phyloP scores from a whole-genome alignment of 2,888 invertebrate species.

The Spisula subtruncata region DNA sequence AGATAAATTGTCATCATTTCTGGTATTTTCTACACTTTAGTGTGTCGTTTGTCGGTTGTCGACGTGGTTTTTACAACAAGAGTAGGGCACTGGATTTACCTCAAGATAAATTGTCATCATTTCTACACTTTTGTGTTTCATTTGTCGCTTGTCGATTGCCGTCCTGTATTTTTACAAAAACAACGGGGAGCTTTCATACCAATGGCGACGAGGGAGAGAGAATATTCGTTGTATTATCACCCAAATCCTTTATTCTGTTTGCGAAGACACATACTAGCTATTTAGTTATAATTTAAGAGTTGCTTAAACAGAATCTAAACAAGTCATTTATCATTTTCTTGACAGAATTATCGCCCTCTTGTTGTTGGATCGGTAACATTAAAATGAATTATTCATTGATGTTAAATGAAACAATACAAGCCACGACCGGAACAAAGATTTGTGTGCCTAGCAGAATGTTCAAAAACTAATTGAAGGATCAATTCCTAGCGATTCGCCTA shows the following conservation, averaged over 20 bases:
- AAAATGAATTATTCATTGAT: conserved; percentile 67
- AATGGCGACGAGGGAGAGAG: background rate
- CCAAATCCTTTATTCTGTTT: conserved; percentile 45
- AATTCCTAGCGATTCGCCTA: conserved; percentile 19
- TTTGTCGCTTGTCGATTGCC: too few relatives aligned
- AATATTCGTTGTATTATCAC: conserved; percentile 25
- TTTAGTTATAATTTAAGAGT: conserved; percentile 66
- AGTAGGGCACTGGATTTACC: too few relatives aligned
- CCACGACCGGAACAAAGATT: conserved; percentile 38
- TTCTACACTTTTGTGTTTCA: too few relatives aligned
- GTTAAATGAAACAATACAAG: conserved; percentile 64
- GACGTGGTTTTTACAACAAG: too few relatives aligned
- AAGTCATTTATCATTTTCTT: conserved; percentile 69
- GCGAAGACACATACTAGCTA: conserved; percentile 58
- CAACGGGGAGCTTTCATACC: conserved; percentile 12
- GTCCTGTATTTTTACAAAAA: too few relatives aligned
- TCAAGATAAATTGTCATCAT: too few relatives aligned
- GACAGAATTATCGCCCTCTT: conserved; percentile 71
- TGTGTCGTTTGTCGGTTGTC: conserved; percentile 22
- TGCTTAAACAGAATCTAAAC: conserved; percentile 57
- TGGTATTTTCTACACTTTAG: too few relatives aligned
- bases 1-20: background rate
- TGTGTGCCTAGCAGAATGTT: conserved; percentile 46
- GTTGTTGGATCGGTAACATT: conserved; percentile 52
- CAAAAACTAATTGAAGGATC: conserved; percentile 51